These are phyloP conservation scores for Lagria hirta DNA, from an alignment of 2,888 invertebrate genomes.

Conservation along the genomic window DNA sequence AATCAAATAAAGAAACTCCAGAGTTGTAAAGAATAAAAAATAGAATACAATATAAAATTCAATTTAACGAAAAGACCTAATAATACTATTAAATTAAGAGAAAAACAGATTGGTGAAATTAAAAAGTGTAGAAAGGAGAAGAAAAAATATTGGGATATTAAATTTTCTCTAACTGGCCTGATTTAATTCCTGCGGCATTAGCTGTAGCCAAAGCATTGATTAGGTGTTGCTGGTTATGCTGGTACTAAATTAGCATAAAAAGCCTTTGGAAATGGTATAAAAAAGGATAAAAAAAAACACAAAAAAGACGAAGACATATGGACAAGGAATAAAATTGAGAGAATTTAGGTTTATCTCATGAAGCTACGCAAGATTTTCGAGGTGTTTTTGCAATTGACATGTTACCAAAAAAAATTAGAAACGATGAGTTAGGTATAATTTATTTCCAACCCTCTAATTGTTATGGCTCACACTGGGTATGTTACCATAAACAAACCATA, in stretches of 20 bases:
- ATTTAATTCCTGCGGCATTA: conserved; percentile 1
- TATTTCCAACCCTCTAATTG: conserved; percentile 1
- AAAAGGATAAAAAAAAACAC: conserved; percentile 1
- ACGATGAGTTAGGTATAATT: neutral
- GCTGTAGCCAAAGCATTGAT: no score
- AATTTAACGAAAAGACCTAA: neutral
- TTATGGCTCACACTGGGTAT: conserved; percentile 1
- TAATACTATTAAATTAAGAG: conserved; percentile 1
- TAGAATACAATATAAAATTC: neutral
- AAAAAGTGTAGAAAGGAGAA: neutral
- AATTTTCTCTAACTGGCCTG: neutral
- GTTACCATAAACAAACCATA: conserved; percentile 1
- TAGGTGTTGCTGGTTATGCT: no score
- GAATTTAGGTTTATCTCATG: neutral
- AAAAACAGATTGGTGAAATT: neutral
- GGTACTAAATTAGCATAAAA: no score
- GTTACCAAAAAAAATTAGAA: conserved; percentile 1
- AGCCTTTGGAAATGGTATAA: conserved; percentile 1
- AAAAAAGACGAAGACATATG: conserved; percentile 1
- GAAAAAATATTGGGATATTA: neutral
- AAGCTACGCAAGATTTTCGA: conserved; percentile 1
- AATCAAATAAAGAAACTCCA: conserved; percentile 1
- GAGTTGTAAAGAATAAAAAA: neutral
- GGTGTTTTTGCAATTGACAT: conserved; percentile 1
- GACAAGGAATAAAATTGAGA: conserved; percentile 1